phyloP scores from a whole-genome alignment of 1,140 invertebrate species.

The Conus betulinus region DNA sequence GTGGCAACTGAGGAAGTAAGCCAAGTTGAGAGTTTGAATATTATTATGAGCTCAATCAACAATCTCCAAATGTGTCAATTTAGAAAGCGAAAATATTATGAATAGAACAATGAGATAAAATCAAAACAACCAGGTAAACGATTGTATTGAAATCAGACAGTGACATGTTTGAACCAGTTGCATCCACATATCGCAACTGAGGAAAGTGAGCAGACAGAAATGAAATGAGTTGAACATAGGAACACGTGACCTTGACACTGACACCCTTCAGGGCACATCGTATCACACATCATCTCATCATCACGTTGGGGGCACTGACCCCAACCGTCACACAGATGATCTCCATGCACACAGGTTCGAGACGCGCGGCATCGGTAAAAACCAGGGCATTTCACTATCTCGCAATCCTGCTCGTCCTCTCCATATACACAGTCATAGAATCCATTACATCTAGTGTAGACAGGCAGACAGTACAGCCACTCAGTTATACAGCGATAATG shows the following conservation, averaged over 20 bases:
- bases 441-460: too few relatives aligned
- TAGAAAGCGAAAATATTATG: neutral
- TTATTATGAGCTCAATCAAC: neutral
- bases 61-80: neutral
- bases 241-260: neutral
- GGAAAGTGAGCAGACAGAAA: neutral
- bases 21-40: neutral
- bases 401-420: too few relatives aligned
- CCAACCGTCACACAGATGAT: too few relatives aligned
- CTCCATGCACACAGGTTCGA: too few relatives aligned
- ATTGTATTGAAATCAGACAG: neutral
- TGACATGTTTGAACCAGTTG: neutral
- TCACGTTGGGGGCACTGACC: too few relatives aligned
- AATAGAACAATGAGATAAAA: neutral
- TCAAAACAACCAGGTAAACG: neutral
- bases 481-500: too few relatives aligned
- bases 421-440: too few relatives aligned
- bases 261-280: neutral
- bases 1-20: neutral
- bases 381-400: too few relatives aligned
- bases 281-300: neutral
- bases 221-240: neutral
- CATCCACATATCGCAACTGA: constrained; percentile 8
- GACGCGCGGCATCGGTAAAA: too few relatives aligned
- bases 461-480: too few relatives aligned